These are phyloP conservation scores for Virgularia gustaviana DNA, from an alignment of 92 coral and sea anemone genomes.

Conservation along the genomic window DNA sequence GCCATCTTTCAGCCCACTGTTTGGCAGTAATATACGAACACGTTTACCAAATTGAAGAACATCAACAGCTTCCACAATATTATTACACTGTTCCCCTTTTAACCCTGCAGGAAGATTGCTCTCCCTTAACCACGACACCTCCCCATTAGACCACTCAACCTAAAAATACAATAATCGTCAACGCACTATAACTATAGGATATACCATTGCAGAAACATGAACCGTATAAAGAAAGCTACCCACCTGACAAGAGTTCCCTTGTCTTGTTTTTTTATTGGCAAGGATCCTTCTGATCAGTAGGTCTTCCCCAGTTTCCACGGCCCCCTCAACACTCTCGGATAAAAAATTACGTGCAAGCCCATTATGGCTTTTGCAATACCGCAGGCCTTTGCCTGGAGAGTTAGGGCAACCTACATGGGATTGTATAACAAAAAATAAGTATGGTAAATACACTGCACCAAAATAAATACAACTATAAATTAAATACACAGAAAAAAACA, in stretches of 20 bases:
- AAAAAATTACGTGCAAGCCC: constrained; percentile 36
- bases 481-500: too few species aligned
- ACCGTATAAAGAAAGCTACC: not conserved
- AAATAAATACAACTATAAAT: too few species aligned
- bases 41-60: not conserved
- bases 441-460: too few species aligned
- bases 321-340: too few species aligned
- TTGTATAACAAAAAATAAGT: too few species aligned
- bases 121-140: not conserved
- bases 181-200: too few species aligned
- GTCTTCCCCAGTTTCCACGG: not conserved
- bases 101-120: not conserved
- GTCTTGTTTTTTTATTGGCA: not conserved
- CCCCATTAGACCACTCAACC: constrained; percentile 1
- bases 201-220: too few species aligned
- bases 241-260: not conserved
- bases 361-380: constrained; percentile 29
- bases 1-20: not conserved
- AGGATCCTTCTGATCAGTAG: not conserved
- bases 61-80: constrained; percentile 1
- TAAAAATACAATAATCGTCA: not conserved
- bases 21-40: not conserved
- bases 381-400: constrained; percentile 31
- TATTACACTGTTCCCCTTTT: not conserved
- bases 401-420: constrained; percentile 38